These are phyloP conservation scores for Nomada ferruginata DNA, from an alignment of 2,888 invertebrate species.

Conservation along the genomic window DNA sequence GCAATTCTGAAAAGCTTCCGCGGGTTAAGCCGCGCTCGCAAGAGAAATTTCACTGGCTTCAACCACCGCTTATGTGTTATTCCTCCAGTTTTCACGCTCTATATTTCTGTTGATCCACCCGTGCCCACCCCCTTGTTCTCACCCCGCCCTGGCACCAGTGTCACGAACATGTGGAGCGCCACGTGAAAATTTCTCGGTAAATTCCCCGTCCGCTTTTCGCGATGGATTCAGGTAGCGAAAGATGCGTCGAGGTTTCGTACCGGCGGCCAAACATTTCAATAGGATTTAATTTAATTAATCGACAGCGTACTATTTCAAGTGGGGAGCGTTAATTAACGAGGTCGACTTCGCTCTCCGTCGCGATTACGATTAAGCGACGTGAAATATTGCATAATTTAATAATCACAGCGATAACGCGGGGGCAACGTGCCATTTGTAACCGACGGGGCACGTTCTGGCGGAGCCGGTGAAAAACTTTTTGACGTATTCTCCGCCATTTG, in stretches of 20 bases:
- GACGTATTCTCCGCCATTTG: slow-evolving; percentile 31
- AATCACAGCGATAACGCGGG: slow-evolving; percentile 12
- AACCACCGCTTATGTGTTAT: slow-evolving; percentile 61
- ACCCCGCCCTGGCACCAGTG: not conserved
- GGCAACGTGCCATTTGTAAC: slow-evolving; percentile 24
- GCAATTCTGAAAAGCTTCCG: slow-evolving; percentile 58
- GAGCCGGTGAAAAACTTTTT: slow-evolving; percentile 21
- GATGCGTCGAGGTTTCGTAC: not conserved
- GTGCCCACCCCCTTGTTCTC: not conserved
- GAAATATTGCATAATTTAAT: slow-evolving; percentile 34
- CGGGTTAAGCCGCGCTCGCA: slow-evolving; percentile 40
- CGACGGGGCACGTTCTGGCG: not conserved
- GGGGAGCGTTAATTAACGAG: slow-evolving; percentile 42
- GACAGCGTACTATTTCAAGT: not conserved
- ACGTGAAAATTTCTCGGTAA: slow-evolving; percentile 8
- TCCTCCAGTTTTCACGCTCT: slow-evolving; percentile 48
- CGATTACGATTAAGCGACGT: slow-evolving; percentile 13
- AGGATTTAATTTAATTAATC: slow-evolving; percentile 42
- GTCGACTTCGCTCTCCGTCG: slow-evolving; percentile 1
- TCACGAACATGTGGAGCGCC: not conserved
- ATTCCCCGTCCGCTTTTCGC: not conserved
- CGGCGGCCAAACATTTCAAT: not conserved
- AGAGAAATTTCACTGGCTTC: slow-evolving; percentile 44
- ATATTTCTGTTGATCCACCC: slow-evolving; percentile 47
- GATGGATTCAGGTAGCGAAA: not conserved